phyloP scores from a whole-genome alignment of 1,140 invertebrate genomes.

The Paracyclopina nana region DNA sequence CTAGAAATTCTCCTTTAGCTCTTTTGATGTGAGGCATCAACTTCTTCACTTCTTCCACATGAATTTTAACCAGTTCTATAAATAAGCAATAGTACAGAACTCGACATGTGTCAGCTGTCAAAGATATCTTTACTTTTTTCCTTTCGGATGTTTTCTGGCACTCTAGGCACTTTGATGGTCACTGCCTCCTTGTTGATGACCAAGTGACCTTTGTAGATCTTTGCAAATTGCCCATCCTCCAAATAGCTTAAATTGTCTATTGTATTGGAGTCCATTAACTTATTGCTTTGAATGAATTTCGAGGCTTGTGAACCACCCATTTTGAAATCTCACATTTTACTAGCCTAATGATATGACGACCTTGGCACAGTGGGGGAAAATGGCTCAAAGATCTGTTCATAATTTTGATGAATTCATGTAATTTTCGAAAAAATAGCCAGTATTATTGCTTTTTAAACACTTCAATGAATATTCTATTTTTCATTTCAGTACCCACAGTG shows the following conservation, averaged over 20 bases:
- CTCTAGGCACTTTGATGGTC: conserved; percentile 1
- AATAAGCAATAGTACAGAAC: not conserved
- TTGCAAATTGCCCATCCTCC: not conserved
- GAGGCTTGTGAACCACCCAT: not conserved
- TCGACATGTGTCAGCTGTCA: not conserved
- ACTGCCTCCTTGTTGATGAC: not conserved
- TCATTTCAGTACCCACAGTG: too few relatives aligned
- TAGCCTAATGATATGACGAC: too few relatives aligned
- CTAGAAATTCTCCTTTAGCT: not conserved
- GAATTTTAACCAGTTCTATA: not conserved
- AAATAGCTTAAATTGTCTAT: not conserved
- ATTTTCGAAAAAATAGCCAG: too few relatives aligned
- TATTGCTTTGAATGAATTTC: not conserved
- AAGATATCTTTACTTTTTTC: not conserved
- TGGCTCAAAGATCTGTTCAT: too few relatives aligned
- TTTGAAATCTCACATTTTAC: not conserved
- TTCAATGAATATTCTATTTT: too few relatives aligned
- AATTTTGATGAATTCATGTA: too few relatives aligned
- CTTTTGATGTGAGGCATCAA: conserved; percentile 1
- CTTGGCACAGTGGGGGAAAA: too few relatives aligned
- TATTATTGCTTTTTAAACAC: too few relatives aligned
- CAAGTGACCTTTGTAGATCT: conserved; percentile 2
- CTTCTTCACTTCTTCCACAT: not conserved
- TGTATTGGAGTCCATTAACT: not conserved
- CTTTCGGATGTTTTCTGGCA: not conserved